A percentile compares a stretch with the other conserved stretches of the same genome.
These are phyloP conservation scores for Probosciger aterrimus DNA, from an alignment of 2,113 vertebrate genomes.

Conservation along the genomic window DNA sequence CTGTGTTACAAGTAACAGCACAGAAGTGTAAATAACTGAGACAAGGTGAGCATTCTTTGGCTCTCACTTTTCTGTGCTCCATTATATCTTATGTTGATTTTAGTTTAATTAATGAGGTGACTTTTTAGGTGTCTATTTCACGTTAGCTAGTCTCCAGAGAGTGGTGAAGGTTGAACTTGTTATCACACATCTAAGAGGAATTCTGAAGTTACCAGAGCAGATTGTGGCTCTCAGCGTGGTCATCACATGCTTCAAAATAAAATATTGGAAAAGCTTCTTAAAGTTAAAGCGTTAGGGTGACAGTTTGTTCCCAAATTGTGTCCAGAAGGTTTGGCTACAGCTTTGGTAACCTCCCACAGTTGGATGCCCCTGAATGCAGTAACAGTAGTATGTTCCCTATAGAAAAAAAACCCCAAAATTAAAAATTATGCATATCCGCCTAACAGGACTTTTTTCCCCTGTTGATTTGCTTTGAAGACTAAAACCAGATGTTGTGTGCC, in stretches of 20 bases:
- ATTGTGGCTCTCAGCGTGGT: accelerated
- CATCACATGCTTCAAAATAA: not conserved
- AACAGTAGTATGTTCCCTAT: not conserved
- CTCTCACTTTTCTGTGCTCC: not conserved
- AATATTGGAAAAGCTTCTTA: not conserved
- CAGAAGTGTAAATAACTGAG: not conserved
- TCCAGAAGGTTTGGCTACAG: not conserved
- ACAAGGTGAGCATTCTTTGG: not conserved
- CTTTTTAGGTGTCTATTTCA: not conserved
- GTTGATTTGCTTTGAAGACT: not conserved
- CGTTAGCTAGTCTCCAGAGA: not conserved
- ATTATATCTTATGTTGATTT: not conserved
- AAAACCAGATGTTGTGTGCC: not conserved
- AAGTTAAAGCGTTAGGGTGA: not conserved
- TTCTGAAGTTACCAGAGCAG: not conserved
- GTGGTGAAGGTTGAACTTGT: not conserved
- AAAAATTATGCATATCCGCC: not conserved
- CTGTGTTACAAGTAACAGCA: not conserved
- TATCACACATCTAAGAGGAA: not conserved
- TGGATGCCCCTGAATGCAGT: not conserved
- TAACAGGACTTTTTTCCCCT: not conserved
- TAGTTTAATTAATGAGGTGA: not conserved
- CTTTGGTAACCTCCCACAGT: not conserved
- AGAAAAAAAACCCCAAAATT: not conserved
- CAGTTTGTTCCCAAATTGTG: not conserved